Evolutionary conservation across 1,140 invertebrate genomes (phyloP).

Genomic region (Hesperophylax magnus): DNA sequence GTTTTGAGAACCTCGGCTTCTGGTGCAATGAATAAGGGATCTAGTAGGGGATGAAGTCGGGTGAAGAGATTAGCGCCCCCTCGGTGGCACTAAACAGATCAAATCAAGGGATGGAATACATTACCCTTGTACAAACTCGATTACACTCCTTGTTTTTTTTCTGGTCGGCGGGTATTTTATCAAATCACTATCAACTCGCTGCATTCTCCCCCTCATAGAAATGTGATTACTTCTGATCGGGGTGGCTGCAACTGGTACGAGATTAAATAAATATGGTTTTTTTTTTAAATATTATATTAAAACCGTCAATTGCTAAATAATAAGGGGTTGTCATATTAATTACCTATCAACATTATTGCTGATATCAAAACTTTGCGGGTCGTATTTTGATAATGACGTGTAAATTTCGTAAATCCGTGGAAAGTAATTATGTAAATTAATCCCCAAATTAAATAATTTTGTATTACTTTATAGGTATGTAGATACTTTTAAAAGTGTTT

Average conservation of each 20-base stretch:
- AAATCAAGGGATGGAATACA: slow-evolving; percentile 38
- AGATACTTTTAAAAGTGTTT: too few relatives aligned
- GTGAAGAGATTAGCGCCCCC: slow-evolving; percentile 31
- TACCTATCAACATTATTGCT: too few relatives aligned
- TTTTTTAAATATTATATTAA: neutral
- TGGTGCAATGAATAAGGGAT: slow-evolving; percentile 15
- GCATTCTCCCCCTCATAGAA: slow-evolving; percentile 11
- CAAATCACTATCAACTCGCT: slow-evolving; percentile 28
- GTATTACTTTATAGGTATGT: too few relatives aligned
- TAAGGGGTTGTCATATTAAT: too few relatives aligned
- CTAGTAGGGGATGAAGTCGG: slow-evolving; percentile 5
- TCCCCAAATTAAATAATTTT: too few relatives aligned
- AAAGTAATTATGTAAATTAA: too few relatives aligned
- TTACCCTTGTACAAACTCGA: slow-evolving; percentile 38
- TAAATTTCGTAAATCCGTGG: too few relatives aligned
- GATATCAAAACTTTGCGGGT: too few relatives aligned
- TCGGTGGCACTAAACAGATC: slow-evolving; percentile 28
- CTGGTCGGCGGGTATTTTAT: slow-evolving; percentile 34
- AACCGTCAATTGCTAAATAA: too few relatives aligned
- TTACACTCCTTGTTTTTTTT: slow-evolving; percentile 36
- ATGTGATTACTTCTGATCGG: slow-evolving; percentile 9
- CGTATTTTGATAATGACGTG: too few relatives aligned
- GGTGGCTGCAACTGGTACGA: neutral
- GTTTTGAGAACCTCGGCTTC: too few relatives aligned
- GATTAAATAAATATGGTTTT: neutral